Conservation (phyloP, 1,140 invertebrate genomes). For the Drosophila pandora region DNA sequence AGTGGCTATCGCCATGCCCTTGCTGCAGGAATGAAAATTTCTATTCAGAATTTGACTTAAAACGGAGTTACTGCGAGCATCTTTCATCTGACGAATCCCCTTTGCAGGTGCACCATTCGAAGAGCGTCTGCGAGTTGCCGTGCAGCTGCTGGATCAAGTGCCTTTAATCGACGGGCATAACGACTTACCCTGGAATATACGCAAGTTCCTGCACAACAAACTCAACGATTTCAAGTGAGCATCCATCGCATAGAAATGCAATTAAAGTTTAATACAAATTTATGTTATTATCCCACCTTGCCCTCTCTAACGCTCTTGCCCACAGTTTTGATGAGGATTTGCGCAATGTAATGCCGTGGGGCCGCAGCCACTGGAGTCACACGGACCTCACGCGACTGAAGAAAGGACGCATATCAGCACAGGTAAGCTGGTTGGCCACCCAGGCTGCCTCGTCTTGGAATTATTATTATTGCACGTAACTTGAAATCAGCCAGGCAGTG, state of each 20-base stretch:
- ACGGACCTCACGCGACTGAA: conserved; percentile 92
- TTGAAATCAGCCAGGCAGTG: conserved; percentile 9
- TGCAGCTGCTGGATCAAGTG: conserved; percentile 86
- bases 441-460: conserved; percentile 6
- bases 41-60: background rate
- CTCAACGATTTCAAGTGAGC: conserved; percentile 90
- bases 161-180: conserved; percentile 93
- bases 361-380: conserved; percentile 90
- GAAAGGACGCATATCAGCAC: conserved; percentile 92
- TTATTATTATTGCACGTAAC: conserved; percentile 26
- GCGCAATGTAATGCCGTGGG: conserved; percentile 90
- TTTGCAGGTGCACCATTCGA: conserved; percentile 86
- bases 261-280: conserved; percentile 59
- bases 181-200: conserved; percentile 95
- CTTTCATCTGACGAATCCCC: background rate
- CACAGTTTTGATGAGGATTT: conserved; percentile 88
- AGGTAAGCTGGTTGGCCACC: conserved; percentile 86
- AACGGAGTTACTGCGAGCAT: background rate
- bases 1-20: conserved; percentile 21
- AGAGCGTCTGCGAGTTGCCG: conserved; percentile 87
- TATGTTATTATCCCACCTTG: conserved; percentile 27
- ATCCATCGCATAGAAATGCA: conserved; percentile 34
- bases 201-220: conserved; percentile 94
- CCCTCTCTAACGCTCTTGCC: background rate
- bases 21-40: background rate